Percentiles rank a stretch among this genome's conserved stretches.
Conservation (phyloP, 2,113 vertebrate species). For the Clarias magur region DNA sequence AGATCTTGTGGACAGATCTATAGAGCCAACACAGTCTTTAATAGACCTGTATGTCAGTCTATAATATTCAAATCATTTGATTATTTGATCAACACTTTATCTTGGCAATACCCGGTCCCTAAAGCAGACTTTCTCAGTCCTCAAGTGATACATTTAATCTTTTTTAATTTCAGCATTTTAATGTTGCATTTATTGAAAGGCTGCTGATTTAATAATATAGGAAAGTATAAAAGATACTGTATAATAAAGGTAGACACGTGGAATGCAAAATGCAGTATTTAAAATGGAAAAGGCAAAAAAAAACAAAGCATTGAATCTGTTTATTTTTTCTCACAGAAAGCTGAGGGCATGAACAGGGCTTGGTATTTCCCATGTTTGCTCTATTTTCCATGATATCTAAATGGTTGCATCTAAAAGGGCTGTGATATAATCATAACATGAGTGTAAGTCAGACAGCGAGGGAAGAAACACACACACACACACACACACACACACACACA, state of each 20-base stretch:
- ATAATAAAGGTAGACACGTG: background rate
- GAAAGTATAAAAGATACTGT: background rate
- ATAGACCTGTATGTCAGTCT: background rate
- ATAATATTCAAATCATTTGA: background rate
- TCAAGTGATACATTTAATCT: background rate
- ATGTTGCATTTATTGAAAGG: background rate
- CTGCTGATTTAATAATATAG: background rate
- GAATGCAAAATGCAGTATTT: background rate
- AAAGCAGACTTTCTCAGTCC: background rate
- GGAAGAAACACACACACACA: conserved; percentile 27
- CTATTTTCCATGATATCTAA: conserved; percentile 64
- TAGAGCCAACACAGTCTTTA: background rate
- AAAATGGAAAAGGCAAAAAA: background rate
- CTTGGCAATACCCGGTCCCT: background rate
- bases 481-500: background rate
- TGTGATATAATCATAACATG: conserved; percentile 76
- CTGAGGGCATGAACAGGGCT: too few relatives aligned
- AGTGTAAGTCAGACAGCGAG: conserved; percentile 64
- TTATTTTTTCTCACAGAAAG: background rate
- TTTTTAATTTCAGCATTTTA: background rate
- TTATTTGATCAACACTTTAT: background rate
- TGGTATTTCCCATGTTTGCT: background rate
- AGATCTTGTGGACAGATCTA: background rate
- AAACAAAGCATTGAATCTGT: background rate
- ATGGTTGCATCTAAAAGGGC: conserved; percentile 76